phyloP scores from a whole-genome alignment of 2,888 invertebrate genomes.

The Drosophila macrospina region DNA sequence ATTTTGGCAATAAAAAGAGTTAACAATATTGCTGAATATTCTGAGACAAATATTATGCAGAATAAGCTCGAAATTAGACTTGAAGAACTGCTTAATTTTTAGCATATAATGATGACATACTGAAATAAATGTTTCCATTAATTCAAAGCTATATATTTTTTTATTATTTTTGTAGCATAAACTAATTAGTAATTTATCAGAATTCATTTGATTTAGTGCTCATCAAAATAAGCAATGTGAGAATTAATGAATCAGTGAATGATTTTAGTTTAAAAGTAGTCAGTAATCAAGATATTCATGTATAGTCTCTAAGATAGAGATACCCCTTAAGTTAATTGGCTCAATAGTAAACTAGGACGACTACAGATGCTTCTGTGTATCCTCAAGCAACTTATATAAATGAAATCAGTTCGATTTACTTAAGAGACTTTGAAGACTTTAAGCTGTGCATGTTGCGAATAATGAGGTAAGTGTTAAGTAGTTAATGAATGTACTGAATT shows the following conservation, averaged over 20 bases:
- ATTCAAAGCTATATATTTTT: neutral
- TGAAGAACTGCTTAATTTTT: neutral
- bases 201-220: constrained; percentile 2
- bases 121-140: constrained; percentile 4
- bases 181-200: constrained; percentile 9
- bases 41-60: neutral
- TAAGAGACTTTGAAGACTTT: too few relatives aligned
- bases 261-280: too few relatives aligned
- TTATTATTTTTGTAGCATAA: neutral
- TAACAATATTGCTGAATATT: neutral
- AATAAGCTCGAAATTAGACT: neutral
- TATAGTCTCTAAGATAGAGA: too few relatives aligned
- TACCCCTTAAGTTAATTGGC: too few relatives aligned
- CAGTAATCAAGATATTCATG: too few relatives aligned
- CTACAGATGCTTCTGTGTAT: too few relatives aligned
- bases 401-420: too few relatives aligned
- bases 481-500: too few relatives aligned
- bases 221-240: neutral
- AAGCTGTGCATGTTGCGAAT: too few relatives aligned
- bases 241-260: neutral
- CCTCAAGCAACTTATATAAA: too few relatives aligned
- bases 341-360: too few relatives aligned
- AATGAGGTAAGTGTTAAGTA: too few relatives aligned
- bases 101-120: constrained; percentile 4
- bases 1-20: neutral